Conservation (phyloP, 37 sponge, comb jelly and placozoan species). For the Trichoplax adhaerens region DNA sequence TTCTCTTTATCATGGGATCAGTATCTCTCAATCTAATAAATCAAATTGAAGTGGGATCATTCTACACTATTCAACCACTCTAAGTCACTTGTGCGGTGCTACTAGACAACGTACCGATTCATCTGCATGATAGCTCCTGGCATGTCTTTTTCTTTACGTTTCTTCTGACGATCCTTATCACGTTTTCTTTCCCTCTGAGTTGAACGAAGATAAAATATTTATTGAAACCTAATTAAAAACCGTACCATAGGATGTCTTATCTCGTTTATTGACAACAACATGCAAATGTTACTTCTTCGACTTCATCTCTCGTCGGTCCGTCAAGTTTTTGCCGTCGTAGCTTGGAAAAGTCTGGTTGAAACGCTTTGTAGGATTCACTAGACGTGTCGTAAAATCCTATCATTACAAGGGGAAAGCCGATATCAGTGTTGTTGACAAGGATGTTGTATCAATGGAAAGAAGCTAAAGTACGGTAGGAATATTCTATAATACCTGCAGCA, state of each 20-base stretch:
- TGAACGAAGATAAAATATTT: no score
- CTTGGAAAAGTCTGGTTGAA: constrained; percentile 36
- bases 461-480: no score
- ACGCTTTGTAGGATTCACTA: constrained; percentile 25
- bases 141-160: constrained; percentile 64
- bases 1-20: constrained; percentile 45
- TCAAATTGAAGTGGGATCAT: not conserved
- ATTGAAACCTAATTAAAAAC: no score
- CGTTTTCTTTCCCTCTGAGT: constrained; percentile 50
- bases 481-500: constrained; percentile 10
- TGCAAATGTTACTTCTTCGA: constrained; percentile 33
- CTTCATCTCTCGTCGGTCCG: constrained; percentile 54
- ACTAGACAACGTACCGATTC: constrained; percentile 31
- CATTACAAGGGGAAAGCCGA: not conserved
- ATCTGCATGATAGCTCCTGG: constrained; percentile 62
- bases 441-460: no score
- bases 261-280: not conserved
- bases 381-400: constrained; percentile 79
- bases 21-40: constrained; percentile 8
- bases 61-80: constrained; percentile 4
- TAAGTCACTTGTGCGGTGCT: not conserved
- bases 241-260: no score
- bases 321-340: constrained; percentile 60
- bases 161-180: constrained; percentile 70
- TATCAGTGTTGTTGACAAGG: no score